Evolutionary conservation across 2,888 invertebrate genomes (phyloP).

Genomic region (Nezara viridula): DNA sequence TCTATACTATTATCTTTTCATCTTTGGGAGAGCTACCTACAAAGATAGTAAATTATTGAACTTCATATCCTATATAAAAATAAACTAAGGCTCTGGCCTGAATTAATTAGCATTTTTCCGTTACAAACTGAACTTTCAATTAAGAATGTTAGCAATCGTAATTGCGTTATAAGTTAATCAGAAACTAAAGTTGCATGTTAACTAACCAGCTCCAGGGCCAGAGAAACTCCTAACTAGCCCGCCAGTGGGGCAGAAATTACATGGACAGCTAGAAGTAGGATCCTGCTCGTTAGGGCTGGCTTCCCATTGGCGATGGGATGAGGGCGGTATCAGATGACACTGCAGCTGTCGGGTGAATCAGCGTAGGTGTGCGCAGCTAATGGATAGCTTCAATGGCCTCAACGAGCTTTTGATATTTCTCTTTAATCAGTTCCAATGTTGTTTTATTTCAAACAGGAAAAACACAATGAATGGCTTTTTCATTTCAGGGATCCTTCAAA

Average conservation of each 20-base stretch:
- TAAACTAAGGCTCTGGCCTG: no score
- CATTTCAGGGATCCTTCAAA: not conserved
- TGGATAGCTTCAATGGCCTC: not conserved
- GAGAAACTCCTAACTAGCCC: not conserved
- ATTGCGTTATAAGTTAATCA: slow-evolving; percentile 26
- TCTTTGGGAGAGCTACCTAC: no score
- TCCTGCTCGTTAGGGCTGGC: not conserved
- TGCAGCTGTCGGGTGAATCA: not conserved
- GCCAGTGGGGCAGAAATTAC: not conserved
- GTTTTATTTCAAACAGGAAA: not conserved
- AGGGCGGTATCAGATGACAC: not conserved
- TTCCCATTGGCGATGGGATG: not conserved
- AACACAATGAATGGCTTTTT: not conserved
- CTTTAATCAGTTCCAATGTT: slow-evolving; percentile 15
- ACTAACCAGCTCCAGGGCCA: not conserved
- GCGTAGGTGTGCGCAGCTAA: not conserved
- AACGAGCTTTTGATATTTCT: not conserved
- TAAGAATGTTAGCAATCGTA: not conserved
- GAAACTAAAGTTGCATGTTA: not conserved
- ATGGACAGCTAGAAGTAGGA: not conserved
- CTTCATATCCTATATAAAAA: no score
- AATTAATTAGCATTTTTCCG: no score
- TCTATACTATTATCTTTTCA: no score
- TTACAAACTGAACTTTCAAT: not conserved
- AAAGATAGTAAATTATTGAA: no score